Base-by-base conservation (phyloP, 2,888 invertebrate species). In the Caenorhabditis sinica region DNA sequence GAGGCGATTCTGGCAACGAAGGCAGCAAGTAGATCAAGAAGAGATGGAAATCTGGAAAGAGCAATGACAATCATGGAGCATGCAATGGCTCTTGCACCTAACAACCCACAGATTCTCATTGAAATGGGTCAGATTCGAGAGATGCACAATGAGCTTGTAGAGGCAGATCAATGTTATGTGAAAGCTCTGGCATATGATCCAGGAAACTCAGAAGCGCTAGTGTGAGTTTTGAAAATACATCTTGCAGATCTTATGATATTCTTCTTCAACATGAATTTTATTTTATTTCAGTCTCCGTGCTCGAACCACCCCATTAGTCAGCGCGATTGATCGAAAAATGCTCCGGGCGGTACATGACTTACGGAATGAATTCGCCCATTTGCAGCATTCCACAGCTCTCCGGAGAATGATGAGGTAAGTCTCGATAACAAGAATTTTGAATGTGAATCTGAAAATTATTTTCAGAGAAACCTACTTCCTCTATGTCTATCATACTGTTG, bases 401-500 rank as follows among this genome's bases (percentile, higher is more conserved):
- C 94, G 96, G 71, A 95, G 96, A 91, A 96, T 97, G 4, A 97
- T 97, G 92, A 96, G 96, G 93, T 97, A 97, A 93, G n/a, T n/a
- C 4, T 0, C 5, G 40, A 40, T 5, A 11, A 20, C 0, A 20
- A 0, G 11, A 1, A 45, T 28, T 36, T 0, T 2, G 0, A 30
- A 1, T 51, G 3, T 20, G 28, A 53, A 60, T 20, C 51, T 58
- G n/a, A 36, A 58, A 17, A 45, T 5, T 23, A 49, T 30, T 60
- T 97, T 97, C 92, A 96, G 96, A 93, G 97, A 98, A 93, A 97
- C 97, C 1, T 98, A 97, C 93, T 97, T 97, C 93, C 93, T 94
- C 88, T 97, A 98, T 93, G 97, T 98, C 85, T 97, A 97, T 93
- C 98, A 98, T 93, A 97, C 97, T 0, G 97, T 97, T 25, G 98